Evolutionary conservation across 2,888 invertebrate species (phyloP), one percentile per base, ranked within the genome.

Genomic region (Tiphia femorata): DNA sequence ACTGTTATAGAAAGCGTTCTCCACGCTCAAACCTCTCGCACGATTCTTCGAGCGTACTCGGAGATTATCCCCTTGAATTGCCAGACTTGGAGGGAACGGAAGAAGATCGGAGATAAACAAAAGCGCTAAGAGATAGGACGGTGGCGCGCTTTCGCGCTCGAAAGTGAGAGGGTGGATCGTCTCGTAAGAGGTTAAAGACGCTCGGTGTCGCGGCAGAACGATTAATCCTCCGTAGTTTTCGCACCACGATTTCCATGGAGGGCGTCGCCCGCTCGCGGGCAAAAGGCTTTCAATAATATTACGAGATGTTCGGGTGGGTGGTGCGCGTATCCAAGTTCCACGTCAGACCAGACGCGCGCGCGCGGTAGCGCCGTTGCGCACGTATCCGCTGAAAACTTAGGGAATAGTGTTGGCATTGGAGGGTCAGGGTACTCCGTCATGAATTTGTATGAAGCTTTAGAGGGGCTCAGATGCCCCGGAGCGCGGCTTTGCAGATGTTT

Each of bases 381-480:
- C 19, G 41, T 33, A 40, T 50, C 40, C 35, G 38, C 38, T 58
- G 57, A 64, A 67, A 67, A 67, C 67, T 67, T 67, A 46, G 50
- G 40, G 54, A 42, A 54, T 47, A 47, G 56, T 19, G 23, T 30
- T 27, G 23, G 53, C 33, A 43, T n/a, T 35, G 54, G 50, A 46
- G 37, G 60, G 65, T 59, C 58, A 54, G 58, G 62, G 52, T 55
- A 60, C 51, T 53, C 54, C 53, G 64, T 65, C 62, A 70, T 70
- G 67, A 70, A 70, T 70, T 70, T 70, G 67, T 65, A 70, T 60
- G 70, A 70, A 67, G 70, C 65, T 70, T 64, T 57, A 64, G 55
- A 56, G 60, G 54, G 59, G 57, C 56, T 66, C 58, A 52, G 65
- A 64, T 64, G 62, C 58, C 60, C 56, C 52, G 58, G 43, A 57